Evolutionary conservation across 2,797 vertebrate species (phyloP), one percentile per base, ranked within the genome.

Genomic region (Alca torda): DNA sequence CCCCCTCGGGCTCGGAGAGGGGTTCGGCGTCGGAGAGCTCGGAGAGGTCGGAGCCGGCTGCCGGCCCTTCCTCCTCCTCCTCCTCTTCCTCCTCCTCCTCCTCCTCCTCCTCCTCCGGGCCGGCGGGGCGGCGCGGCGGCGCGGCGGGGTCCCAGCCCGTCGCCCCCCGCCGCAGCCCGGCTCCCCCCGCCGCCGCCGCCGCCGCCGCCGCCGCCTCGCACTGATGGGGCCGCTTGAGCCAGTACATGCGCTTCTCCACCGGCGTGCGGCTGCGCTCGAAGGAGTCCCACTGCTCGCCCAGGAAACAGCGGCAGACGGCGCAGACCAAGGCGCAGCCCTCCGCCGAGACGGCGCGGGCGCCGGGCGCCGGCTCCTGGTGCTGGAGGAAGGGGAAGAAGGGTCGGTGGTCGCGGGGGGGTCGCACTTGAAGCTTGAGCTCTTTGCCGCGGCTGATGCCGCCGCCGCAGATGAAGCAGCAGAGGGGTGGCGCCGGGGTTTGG

Each of bases 191-290:
- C 87, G 65, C 95, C n/a, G 41, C 70, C 89, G 67, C 82, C 77
- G 57, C 93, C 87, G 77, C 88, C 80, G 73, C 95, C 94, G 83
- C 95, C 88, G 98, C 98, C 95, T 99, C 99, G 97, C 99, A 99
- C 98, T 99, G 99, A 96, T 99, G 98, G 60, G 99, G 99, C 92
- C 99, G 97, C 86, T 99, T 99, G 63, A 99, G 97, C 99, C 99
- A 99, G 98, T 99, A 99, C 98, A 99, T 99, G 98, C 99, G 99
- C 98, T 99, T 99, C 98, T 99, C 99, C 20, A 99, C 94, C 21
- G 99, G 99, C 90, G 99, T 99, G 97, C 99, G 98, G 97, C 98
- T 99, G 96, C 99, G 98, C 98, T 99, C 99, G 98, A 99, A 99
- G 35, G 99, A 98, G 97, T 99, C 99, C 99, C 99, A 99, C 99